Percentiles rank a stretch among this genome's conserved stretches.
phyloP scores from a whole-genome alignment of 2,888 invertebrate genomes.

The Argyresthia albistria region DNA sequence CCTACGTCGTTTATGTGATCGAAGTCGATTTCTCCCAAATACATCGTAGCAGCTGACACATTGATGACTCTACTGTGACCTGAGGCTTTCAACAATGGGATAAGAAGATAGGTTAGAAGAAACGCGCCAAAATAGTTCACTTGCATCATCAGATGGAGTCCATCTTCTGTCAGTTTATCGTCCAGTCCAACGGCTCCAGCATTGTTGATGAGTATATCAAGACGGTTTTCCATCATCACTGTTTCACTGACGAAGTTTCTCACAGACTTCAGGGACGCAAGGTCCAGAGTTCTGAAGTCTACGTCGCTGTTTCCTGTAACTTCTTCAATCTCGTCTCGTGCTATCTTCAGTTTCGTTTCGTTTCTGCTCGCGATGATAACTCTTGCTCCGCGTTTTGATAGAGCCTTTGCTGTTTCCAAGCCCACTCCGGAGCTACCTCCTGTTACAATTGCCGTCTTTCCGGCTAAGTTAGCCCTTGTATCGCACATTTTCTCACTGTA shows the following conservation, averaged over 20 bases:
- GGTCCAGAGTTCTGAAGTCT: slow-evolving; percentile 41
- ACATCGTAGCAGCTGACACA: slow-evolving; percentile 75
- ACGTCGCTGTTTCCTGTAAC: slow-evolving; percentile 40
- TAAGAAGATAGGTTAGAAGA: slow-evolving; percentile 78
- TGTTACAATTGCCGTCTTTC: slow-evolving; percentile 50
- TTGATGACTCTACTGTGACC: slow-evolving; percentile 75
- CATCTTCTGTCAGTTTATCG: slow-evolving; percentile 71
- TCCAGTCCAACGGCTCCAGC: slow-evolving; percentile 64
- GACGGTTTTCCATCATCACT: slow-evolving; percentile 33
- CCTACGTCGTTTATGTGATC: slow-evolving; percentile 47
- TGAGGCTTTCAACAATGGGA: slow-evolving; percentile 62
- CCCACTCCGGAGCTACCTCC: slow-evolving; percentile 57
- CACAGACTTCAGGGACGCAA: slow-evolving; percentile 58
- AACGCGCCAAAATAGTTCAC: slow-evolving; percentile 82
- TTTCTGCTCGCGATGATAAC: slow-evolving; percentile 68
- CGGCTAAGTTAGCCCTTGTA: slow-evolving; percentile 31
- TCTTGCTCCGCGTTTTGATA: slow-evolving; percentile 57
- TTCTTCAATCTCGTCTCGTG: slow-evolving; percentile 34
- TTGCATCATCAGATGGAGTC: slow-evolving; percentile 77
- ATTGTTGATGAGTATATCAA: slow-evolving; percentile 72
- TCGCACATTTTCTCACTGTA: slow-evolving; percentile 25
- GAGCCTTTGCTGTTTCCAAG: slow-evolving; percentile 50
- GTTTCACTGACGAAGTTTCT: slow-evolving; percentile 67
- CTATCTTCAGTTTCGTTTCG: slow-evolving; percentile 45
- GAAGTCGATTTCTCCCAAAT: slow-evolving; percentile 47